A percentile compares a stretch with the other conserved stretches of the same genome.
Evolutionary conservation across 1,140 invertebrate genomes (phyloP).

Genomic region (Scaptomyza graminum): DNA sequence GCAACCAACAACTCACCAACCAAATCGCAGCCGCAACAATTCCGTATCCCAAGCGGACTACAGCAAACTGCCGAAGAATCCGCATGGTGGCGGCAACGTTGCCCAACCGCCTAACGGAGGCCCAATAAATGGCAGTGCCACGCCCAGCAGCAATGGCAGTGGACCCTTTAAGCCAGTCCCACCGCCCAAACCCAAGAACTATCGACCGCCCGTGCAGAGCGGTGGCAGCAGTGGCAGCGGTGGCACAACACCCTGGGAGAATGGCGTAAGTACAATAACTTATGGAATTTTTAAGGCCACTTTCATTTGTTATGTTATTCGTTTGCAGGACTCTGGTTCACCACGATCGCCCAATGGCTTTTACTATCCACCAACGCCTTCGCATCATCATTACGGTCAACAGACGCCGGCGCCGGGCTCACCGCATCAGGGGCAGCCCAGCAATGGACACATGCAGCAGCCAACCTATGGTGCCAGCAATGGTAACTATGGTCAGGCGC

Average conservation of each 20-base stretch:
- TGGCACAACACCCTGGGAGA: slow-evolving; percentile 74
- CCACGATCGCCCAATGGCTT: slow-evolving; percentile 83
- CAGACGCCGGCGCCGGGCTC: slow-evolving; percentile 70
- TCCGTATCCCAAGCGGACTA: slow-evolving; percentile 86
- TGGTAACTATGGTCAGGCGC: slow-evolving; percentile 70
- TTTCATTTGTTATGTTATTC: slow-evolving; percentile 6
- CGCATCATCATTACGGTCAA: slow-evolving; percentile 84
- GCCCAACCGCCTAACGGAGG: slow-evolving; percentile 63
- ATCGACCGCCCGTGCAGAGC: slow-evolving; percentile 88
- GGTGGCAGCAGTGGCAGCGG: slow-evolving; percentile 67
- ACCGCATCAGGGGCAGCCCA: slow-evolving; percentile 62
- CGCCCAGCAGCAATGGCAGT: slow-evolving; percentile 79
- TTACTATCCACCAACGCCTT: slow-evolving; percentile 83
- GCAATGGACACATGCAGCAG: slow-evolving; percentile 58
- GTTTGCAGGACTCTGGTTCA: slow-evolving; percentile 74
- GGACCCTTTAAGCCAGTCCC: slow-evolving; percentile 93
- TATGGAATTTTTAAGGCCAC: not conserved
- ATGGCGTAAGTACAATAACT: slow-evolving; percentile 70
- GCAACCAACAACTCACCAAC: slow-evolving; percentile 8
- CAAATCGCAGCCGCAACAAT: slow-evolving; percentile 84
- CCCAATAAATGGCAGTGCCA: slow-evolving; percentile 66
- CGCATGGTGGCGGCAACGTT: slow-evolving; percentile 49
- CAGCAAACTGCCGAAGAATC: slow-evolving; percentile 79
- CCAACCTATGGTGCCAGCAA: slow-evolving; percentile 63
- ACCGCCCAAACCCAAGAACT: slow-evolving; percentile 95